Conservation (phyloP, 2,797 vertebrate species). For the Mastacembelus armatus region DNA sequence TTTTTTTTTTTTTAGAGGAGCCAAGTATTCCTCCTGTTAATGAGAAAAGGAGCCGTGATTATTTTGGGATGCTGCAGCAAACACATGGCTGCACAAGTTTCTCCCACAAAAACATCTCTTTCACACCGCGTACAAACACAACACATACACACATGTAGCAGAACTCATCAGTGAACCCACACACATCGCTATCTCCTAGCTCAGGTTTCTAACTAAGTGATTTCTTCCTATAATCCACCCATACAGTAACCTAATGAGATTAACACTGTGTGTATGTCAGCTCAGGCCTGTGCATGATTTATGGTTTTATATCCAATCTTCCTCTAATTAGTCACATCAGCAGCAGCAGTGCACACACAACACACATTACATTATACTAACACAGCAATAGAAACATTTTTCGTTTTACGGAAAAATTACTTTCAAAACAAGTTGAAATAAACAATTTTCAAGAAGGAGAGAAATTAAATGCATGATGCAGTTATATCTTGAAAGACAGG, state of each 20-base stretch:
- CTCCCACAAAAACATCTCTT: conserved; percentile 15
- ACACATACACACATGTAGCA: conserved; percentile 19
- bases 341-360: conserved; percentile 18
- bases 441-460: conserved; percentile 1
- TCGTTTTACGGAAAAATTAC: conserved; percentile 5
- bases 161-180: conserved; percentile 43
- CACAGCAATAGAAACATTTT: conserved; percentile 32
- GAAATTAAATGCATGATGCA: conserved; percentile 21
- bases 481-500: conserved; percentile 46
- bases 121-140: conserved; percentile 11
- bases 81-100: conserved; percentile 6
- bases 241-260: conserved; percentile 77
- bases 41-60: conserved; percentile 32
- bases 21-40: conserved; percentile 30
- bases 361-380: background rate
- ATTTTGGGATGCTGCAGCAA: conserved; percentile 23
- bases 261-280: conserved; percentile 66
- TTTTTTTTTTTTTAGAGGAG: too few relatives aligned
- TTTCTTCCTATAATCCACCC: conserved; percentile 75
- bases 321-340: conserved; percentile 75
- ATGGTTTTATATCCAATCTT: conserved; percentile 77
- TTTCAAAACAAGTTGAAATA: background rate
- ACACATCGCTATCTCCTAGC: conserved; percentile 45
- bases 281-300: conserved; percentile 70
- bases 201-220: conserved; percentile 69